Conservation (phyloP, 2,888 invertebrate species). For the Herminia tarsipennalis region DNA sequence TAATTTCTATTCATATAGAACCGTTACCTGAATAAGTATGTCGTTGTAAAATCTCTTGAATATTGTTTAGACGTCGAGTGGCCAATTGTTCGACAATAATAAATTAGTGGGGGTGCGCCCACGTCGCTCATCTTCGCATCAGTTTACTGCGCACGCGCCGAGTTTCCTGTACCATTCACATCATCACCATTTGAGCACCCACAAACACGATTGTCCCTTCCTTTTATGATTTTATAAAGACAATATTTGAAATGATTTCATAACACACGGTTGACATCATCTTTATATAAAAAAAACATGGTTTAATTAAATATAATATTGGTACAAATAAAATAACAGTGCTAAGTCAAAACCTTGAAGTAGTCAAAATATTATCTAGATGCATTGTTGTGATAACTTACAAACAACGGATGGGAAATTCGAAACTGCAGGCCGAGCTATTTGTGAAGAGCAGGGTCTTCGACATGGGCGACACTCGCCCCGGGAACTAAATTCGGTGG, state of each 20-base stretch:
- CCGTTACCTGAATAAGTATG: neutral
- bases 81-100: conserved; percentile 68
- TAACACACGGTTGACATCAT: conserved; percentile 58
- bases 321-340: too few relatives aligned
- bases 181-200: conserved; percentile 65
- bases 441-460: too few relatives aligned
- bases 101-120: conserved; percentile 77
- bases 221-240: conserved; percentile 53
- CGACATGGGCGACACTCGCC: too few relatives aligned
- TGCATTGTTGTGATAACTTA: too few relatives aligned
- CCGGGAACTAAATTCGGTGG: conserved; percentile 16
- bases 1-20: neutral
- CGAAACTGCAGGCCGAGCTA: too few relatives aligned
- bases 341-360: neutral
- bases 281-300: conserved; percentile 18
- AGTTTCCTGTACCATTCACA: conserved; percentile 76
- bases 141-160: conserved; percentile 77
- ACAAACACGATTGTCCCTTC: conserved; percentile 60
- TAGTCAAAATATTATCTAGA: too few relatives aligned
- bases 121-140: conserved; percentile 78
- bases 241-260: conserved; percentile 53
- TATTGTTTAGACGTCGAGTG: conserved; percentile 47
- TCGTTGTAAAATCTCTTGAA: conserved; percentile 29
- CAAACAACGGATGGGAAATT: too few relatives aligned
- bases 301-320: too few relatives aligned